Conservation (phyloP, 2,888 invertebrate species). For the Drosophila affinis region DNA sequence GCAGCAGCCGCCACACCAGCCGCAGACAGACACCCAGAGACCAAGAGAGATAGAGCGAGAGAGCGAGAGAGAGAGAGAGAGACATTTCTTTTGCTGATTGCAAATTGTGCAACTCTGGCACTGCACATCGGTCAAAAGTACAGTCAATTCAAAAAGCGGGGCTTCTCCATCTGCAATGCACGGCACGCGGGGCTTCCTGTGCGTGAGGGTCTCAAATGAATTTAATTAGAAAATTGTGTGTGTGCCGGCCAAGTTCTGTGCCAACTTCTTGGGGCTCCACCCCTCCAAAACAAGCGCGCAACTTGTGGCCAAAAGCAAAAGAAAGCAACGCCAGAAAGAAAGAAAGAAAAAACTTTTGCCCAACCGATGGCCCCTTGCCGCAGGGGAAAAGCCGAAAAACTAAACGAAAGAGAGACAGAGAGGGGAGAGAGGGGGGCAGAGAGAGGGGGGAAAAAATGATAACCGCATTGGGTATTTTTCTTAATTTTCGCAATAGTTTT, state of each 20-base stretch:
- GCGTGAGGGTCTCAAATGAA: conserved; percentile 81
- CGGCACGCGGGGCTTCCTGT: conserved; percentile 64
- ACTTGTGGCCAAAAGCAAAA: conserved; percentile 44
- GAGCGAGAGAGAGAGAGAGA: neutral
- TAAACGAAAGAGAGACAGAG: conserved; percentile 25
- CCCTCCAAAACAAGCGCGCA: conserved; percentile 28
- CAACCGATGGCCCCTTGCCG: conserved; percentile 10
- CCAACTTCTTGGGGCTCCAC: conserved; percentile 45
- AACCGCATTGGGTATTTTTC: conserved; percentile 70
- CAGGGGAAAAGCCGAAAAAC: conserved; percentile 39
- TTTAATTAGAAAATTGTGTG: conserved; percentile 79
- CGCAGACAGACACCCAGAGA: conserved; percentile 19
- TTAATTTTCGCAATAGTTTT: conserved; percentile 64
- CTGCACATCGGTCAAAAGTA: conserved; percentile 49
- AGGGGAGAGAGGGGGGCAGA: neutral
- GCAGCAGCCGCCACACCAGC: conserved; percentile 27
- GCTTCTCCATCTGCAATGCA: conserved; percentile 52
- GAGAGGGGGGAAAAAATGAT: conserved; percentile 55
- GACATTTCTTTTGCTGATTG: conserved; percentile 42
- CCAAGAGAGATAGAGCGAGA: neutral
- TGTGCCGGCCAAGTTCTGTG: neutral
- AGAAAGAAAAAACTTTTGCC: conserved; percentile 50
- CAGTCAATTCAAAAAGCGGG: conserved; percentile 43
- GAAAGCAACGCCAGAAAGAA: conserved; percentile 5
- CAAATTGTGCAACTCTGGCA: conserved; percentile 38